Evolutionary conservation across 2,888 invertebrate species (phyloP).

Genomic region (Dryobotodes eremita): DNA sequence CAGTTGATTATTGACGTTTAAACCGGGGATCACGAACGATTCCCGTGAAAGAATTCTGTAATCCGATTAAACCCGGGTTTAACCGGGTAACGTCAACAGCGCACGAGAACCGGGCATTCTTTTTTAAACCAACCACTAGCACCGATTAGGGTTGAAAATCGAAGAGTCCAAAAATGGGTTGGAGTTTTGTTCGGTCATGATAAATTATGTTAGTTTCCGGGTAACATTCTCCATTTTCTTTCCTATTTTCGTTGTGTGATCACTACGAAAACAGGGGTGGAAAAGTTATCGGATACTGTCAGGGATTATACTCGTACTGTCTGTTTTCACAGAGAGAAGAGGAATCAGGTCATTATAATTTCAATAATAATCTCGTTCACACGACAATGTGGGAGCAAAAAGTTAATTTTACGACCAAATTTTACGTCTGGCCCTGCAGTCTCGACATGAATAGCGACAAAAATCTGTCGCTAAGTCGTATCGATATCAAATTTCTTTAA

Average conservation of each 20-base stretch:
- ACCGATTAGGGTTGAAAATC: conserved; percentile 50
- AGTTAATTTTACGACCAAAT: not conserved
- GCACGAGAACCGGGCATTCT: conserved; percentile 39
- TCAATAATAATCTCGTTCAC: not conserved
- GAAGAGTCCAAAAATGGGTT: conserved; percentile 38
- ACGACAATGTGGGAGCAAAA: too few species aligned
- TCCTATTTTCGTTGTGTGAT: conserved; percentile 29
- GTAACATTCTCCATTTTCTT: conserved; percentile 24
- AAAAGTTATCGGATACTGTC: conserved; percentile 19
- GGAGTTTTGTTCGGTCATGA: conserved; percentile 43
- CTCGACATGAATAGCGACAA: too few species aligned
- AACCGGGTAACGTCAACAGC: conserved; percentile 54
- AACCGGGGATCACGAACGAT: conserved; percentile 67
- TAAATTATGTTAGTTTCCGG: conserved; percentile 51
- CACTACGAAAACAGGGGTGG: conserved; percentile 19
- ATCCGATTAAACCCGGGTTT: conserved; percentile 66
- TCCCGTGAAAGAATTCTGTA: conserved; percentile 69
- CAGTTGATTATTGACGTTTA: conserved; percentile 71
- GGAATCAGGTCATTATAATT: conserved; percentile 18
- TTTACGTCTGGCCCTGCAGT: not conserved
- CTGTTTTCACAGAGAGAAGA: not conserved
- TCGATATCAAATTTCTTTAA: too few species aligned
- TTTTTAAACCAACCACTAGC: conserved; percentile 53
- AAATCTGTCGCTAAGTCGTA: too few species aligned
- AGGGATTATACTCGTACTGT: conserved; percentile 30